Conservation (phyloP, 2,888 invertebrate genomes). For the Parnassius orleans region DNA sequence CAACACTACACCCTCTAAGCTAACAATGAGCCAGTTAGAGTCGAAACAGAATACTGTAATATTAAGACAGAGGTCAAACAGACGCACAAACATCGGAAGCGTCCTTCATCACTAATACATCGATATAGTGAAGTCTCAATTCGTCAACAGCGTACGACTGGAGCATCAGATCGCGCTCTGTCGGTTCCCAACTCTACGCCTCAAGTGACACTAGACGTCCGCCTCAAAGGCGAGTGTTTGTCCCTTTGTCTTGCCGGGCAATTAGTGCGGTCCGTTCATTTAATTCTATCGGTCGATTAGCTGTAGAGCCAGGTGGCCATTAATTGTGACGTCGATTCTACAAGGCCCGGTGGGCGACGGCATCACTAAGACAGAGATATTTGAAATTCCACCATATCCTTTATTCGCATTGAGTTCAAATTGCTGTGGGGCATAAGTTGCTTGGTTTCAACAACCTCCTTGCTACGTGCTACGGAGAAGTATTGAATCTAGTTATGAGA, state of each 20-base stretch:
- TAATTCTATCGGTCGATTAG: constrained; percentile 81
- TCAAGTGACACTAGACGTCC: constrained; percentile 74
- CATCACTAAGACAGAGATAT: constrained; percentile 38
- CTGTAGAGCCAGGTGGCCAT: constrained; percentile 69
- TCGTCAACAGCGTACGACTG: constrained; percentile 45
- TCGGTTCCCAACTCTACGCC: constrained; percentile 59
- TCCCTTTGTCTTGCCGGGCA: constrained; percentile 79
- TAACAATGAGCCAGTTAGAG: neutral
- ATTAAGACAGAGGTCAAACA: constrained; percentile 12
- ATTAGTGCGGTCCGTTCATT: constrained; percentile 79
- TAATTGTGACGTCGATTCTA: constrained; percentile 76
- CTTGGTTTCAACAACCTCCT: constrained; percentile 13
- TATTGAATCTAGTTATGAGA: constrained; percentile 23
- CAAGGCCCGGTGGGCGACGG: constrained; percentile 54
- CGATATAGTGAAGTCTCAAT: constrained; percentile 33
- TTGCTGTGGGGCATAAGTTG: constrained; percentile 35
- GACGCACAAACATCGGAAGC: constrained; percentile 19
- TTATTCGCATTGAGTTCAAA: constrained; percentile 33
- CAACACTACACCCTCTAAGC: constrained; percentile 2
- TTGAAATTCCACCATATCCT: constrained; percentile 30
- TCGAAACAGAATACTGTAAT: constrained; percentile 15
- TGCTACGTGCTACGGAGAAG: constrained; percentile 25
- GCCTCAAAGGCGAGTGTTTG: constrained; percentile 78
- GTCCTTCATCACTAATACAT: constrained; percentile 8
- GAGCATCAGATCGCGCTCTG: constrained; percentile 42